Conservation (phyloP, 92 coral and sea anemone species). For the Epizoanthus fatuus region DNA sequence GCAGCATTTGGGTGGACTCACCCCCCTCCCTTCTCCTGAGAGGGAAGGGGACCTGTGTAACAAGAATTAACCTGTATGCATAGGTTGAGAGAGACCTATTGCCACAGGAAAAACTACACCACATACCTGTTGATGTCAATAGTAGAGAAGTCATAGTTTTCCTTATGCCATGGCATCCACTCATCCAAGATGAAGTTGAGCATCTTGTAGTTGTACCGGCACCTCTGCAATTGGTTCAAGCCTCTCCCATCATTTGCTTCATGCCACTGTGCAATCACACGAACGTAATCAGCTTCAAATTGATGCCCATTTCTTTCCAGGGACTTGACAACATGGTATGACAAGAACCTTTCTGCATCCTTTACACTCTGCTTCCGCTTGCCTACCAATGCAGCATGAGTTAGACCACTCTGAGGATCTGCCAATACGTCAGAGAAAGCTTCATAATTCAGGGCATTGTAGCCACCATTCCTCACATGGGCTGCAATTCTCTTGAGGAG, state of each 20-base stretch:
- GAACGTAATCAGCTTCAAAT: slow-evolving; percentile 55
- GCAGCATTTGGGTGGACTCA: not conserved
- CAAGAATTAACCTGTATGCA: not conserved
- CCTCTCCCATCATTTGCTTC: slow-evolving; percentile 72
- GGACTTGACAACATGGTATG: slow-evolving; percentile 41
- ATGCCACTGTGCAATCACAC: slow-evolving; percentile 69
- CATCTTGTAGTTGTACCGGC: slow-evolving; percentile 60
- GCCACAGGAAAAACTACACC: not conserved
- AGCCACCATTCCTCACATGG: slow-evolving; percentile 15
- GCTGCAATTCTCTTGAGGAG: slow-evolving; percentile 22
- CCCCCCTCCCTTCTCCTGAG: too few relatives aligned
- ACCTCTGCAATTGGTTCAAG: slow-evolving; percentile 54
- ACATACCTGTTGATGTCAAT: slow-evolving; percentile 71
- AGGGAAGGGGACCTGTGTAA: not conserved
- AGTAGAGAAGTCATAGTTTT: slow-evolving; percentile 59
- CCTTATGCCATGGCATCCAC: slow-evolving; percentile 81
- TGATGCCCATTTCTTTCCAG: slow-evolving; percentile 61
- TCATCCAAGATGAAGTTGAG: slow-evolving; percentile 61
- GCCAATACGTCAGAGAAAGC: slow-evolving; percentile 34
- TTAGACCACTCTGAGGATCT: slow-evolving; percentile 26
- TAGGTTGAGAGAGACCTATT: not conserved
- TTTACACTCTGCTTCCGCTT: slow-evolving; percentile 25
- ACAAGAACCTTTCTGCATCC: slow-evolving; percentile 26
- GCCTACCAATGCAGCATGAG: slow-evolving; percentile 36
- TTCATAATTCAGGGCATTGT: slow-evolving; percentile 24